Evolutionary conservation across 2,113 vertebrate genomes (phyloP), one percentile per base, ranked within the genome.

Genomic region (Brachirus orientalis): DNA sequence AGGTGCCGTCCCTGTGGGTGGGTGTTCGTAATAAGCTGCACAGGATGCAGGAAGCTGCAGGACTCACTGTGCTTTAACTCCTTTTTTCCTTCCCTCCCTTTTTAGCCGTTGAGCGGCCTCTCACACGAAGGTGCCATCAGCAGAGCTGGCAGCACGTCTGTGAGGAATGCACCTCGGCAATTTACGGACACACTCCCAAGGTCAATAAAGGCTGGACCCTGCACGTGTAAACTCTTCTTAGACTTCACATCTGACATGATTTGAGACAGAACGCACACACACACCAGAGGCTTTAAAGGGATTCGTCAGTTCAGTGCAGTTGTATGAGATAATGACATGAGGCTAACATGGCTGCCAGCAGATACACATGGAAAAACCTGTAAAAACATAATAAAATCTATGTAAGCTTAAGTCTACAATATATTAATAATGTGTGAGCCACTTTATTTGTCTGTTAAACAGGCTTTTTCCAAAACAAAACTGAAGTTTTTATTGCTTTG

Each of bases 131-230:
- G 84, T 82, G 87, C 75, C 77, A 86, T 82, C 69, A 82, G 75
- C 68, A 84, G 72, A 83, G 78, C 69, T 79, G 78, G 69, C 84
- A 82, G 77, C 86, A 82, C 28, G 79, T 87, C 84, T 41, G 69
- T 86, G 79, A 79, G 83, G 89, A 91, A 92, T 90, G 89, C 76
- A 75, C 66, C 63, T 18, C 35, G 46, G 68, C 68, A 82, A 89
- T 91, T 89, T 90, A 85, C 58, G 47, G 52, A 84, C 75, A 77
- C 65, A 77, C 77, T 81, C 84, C 57, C 72, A 63, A 19, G 61
- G 75, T 75, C 80, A 84, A 84, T 73, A 86, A 70, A 88, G 59
- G 79, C 72, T 60, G 65, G 53, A 74, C 33, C 53, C 43, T 36
- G 43, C 70, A 68, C 59, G 67, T 71, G 72, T 47, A 70, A 72